Percentiles rank a stretch among this genome's conserved stretches.
Conservation (phyloP, 2,888 invertebrate genomes). For the Caenorhabditis imperialis region DNA sequence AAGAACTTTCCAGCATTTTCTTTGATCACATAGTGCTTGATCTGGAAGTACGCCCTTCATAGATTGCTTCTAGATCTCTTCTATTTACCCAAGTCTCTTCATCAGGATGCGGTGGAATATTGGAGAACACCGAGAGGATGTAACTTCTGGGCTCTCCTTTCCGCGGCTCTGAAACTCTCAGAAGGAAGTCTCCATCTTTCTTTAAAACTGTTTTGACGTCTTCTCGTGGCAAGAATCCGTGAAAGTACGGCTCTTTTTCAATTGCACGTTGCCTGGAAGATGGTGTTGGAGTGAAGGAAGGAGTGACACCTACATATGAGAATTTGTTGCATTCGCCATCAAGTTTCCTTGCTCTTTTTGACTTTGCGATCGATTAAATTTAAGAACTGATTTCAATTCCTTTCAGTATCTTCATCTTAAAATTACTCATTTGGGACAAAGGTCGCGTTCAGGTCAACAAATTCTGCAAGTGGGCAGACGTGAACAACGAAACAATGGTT, state of each 20-base stretch:
- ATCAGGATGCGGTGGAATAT: constrained; percentile 6
- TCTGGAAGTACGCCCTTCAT: constrained; percentile 7
- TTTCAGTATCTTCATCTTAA: too few species aligned
- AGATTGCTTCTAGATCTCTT: too few species aligned
- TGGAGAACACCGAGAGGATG: constrained; percentile 30
- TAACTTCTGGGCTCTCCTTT: constrained; percentile 13
- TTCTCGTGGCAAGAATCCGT: constrained; percentile 38
- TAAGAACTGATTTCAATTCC: too few species aligned
- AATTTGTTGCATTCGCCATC: too few species aligned
- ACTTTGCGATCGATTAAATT: too few species aligned
- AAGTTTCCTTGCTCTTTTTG: too few species aligned
- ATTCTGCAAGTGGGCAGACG: too few species aligned
- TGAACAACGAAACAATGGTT: too few species aligned
- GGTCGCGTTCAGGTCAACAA: too few species aligned
- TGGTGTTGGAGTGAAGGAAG: too few species aligned
- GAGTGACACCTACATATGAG: too few species aligned
- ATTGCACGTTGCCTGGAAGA: constrained; percentile 1
- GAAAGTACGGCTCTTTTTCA: constrained; percentile 28
- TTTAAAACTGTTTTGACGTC: constrained; percentile 31
- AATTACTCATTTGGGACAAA: too few species aligned
- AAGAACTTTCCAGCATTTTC: constrained; percentile 26
- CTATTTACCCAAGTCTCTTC: constrained; percentile 31
- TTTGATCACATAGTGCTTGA: constrained; percentile 64
- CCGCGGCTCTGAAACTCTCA: constrained; percentile 25
- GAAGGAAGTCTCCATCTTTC: constrained; percentile 27